phyloP scores from a whole-genome alignment of 2,797 vertebrate species.

The Pseudopleuronectes americanus region DNA sequence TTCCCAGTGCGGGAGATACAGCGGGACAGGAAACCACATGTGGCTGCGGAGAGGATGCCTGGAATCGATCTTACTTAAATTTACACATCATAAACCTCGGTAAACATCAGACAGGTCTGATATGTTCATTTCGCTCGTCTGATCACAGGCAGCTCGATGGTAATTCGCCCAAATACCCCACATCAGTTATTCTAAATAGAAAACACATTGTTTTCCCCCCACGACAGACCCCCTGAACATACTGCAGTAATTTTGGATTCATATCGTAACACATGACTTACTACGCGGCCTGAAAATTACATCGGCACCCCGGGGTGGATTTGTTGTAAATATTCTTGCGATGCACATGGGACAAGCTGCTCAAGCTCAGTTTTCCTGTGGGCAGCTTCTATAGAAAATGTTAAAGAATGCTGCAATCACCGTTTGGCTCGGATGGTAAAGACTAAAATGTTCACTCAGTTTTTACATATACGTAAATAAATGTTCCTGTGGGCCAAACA shows the following conservation, averaged over 20 bases:
- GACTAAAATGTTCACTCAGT: constrained; percentile 54
- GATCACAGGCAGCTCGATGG: constrained; percentile 35
- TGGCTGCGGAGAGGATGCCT: constrained; percentile 12
- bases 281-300: constrained; percentile 49
- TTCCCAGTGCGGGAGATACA: constrained; percentile 9
- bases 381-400: constrained; percentile 53
- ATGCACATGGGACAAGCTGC: constrained; percentile 37
- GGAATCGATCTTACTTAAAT: constrained; percentile 47
- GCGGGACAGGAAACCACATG: constrained; percentile 40
- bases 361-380: constrained; percentile 48
- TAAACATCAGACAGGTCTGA: constrained; percentile 42
- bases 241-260: constrained; percentile 55
- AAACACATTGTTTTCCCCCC: constrained; percentile 48
- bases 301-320: constrained; percentile 54
- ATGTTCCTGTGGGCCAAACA: constrained; percentile 59
- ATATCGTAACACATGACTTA: constrained; percentile 57
- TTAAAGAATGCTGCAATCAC: constrained; percentile 49
- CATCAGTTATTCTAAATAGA: constrained; percentile 51
- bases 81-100: constrained; percentile 43
- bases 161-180: constrained; percentile 44
- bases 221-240: constrained; percentile 13
- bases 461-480: constrained; percentile 65
- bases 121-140: constrained; percentile 56
- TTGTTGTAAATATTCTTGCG: constrained; percentile 65
- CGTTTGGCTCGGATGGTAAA: constrained; percentile 48